A percentile compares a stretch with the other conserved stretches of the same genome.
Conservation (phyloP, 2,113 vertebrate species). For the Anguilla rostrata region DNA sequence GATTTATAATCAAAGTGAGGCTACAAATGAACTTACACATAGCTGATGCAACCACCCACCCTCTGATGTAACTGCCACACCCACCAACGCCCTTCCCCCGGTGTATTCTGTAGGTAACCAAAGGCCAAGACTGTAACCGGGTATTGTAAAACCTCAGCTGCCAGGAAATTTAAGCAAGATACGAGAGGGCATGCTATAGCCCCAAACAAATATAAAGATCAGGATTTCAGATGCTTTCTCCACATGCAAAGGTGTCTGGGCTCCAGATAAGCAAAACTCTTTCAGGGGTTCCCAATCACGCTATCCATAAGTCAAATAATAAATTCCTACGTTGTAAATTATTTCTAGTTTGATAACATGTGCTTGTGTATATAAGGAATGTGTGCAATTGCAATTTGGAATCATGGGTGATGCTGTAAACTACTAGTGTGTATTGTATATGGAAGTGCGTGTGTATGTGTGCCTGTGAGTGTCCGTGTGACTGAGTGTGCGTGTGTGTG, state of each 20-base stretch:
- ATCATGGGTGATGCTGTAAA: not conserved
- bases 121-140: not conserved
- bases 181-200: not conserved
- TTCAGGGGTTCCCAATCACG: not conserved
- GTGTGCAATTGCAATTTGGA: not conserved
- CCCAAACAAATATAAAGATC: not conserved
- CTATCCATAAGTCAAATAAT: not conserved
- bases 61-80: not conserved
- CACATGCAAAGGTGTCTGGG: not conserved
- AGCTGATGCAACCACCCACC: conserved; percentile 1
- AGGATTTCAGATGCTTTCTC: not conserved
- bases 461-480: not conserved
- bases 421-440: not conserved
- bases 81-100: not conserved
- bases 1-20: conserved; percentile 7
- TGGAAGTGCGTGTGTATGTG: conserved; percentile 2
- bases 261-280: not conserved
- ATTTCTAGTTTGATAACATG: not conserved
- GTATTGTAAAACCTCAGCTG: not conserved
- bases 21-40: conserved; percentile 7
- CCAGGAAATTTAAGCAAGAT: not conserved
- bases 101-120: not conserved
- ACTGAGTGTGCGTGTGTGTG: not conserved
- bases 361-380: not conserved
- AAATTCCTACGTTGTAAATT: not conserved